Evolutionary conservation across 2,113 vertebrate genomes (phyloP), one percentile per base, ranked within the genome.

Genomic region (Leiothrix lutea): DNA sequence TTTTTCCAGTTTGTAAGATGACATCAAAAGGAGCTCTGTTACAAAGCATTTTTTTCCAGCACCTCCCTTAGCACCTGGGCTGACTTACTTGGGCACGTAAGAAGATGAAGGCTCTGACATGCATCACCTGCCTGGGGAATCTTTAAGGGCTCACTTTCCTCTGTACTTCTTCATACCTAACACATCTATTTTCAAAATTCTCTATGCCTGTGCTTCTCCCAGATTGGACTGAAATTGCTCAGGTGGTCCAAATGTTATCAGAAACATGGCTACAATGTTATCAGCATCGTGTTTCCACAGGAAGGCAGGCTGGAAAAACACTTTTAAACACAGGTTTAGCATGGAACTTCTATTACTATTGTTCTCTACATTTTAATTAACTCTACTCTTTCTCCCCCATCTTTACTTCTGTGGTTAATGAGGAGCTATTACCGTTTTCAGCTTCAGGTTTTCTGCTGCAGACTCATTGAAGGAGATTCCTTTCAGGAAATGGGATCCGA

Each of bases 391-490:
- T 51, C 17, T 38, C 9, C 4, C 40, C 22, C 17, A 40, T 13
- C 40, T 48, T n/a, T 12, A 31, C 12, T 66, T 26, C 22, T 38
- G 26, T 40, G 24, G 17, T 38, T 47, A 50, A 57, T 80, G n/a
- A 48, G 50, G 65, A 20, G 18, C 35, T 53, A 40, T 65, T 99
- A 99, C 99, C 98, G 98, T 99, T 98, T 99, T 99, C 69, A 99
- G 98, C 96, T 99, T 99, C 92, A 99, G 98, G 98, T 99, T 99
- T 94, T 99, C 99, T 14, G 99, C 98, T 7, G 99, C 98, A 2
- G 99, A 99, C 97, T 99, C 99, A 6, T 99, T 99, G 92, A 99
- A 99, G 91, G 99, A 99, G 94, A 99, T 99, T 60, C 99, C 99
- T 97, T 99, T 99, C 92, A 99, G 98, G 93, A 99, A 99, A 93